Conservation (phyloP, 2,113 vertebrate genomes). For the Pteropus alecto region DNA sequence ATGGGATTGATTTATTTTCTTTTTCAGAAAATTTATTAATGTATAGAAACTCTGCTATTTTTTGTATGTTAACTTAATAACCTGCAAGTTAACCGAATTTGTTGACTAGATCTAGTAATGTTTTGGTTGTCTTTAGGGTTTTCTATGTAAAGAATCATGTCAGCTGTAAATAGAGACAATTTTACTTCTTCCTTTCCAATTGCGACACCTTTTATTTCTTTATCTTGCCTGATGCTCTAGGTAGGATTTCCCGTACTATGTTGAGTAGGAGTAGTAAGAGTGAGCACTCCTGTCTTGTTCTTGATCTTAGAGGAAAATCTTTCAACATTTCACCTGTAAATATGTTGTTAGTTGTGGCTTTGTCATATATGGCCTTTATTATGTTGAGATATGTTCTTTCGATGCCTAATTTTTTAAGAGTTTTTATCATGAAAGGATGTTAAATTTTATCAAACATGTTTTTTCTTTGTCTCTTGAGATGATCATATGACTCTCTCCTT, state of each 20-base stretch:
- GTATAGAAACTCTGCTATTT: neutral
- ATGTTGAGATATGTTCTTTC: neutral
- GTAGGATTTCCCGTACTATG: too few relatives aligned
- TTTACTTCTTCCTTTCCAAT: neutral
- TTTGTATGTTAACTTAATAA: too few relatives aligned
- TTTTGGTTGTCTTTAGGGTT: too few relatives aligned
- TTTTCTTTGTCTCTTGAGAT: neutral
- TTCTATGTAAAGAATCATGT: neutral
- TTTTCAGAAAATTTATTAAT: neutral
- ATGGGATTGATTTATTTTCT: neutral
- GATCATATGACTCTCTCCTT: neutral
- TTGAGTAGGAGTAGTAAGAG: too few relatives aligned
- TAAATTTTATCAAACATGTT: neutral
- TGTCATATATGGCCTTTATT: neutral
- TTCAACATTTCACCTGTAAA: neutral
- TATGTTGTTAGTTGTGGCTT: neutral
- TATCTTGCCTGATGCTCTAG: too few relatives aligned
- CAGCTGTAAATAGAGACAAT: neutral
- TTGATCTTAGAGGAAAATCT: neutral
- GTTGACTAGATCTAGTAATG: too few relatives aligned
- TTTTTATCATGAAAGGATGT: neutral
- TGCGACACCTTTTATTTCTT: neutral
- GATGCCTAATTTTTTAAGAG: neutral
- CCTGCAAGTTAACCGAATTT: too few relatives aligned
- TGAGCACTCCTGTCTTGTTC: too few relatives aligned